Conservation (phyloP, 2,113 vertebrate genomes). For the Cyrtonyx montezumae region DNA sequence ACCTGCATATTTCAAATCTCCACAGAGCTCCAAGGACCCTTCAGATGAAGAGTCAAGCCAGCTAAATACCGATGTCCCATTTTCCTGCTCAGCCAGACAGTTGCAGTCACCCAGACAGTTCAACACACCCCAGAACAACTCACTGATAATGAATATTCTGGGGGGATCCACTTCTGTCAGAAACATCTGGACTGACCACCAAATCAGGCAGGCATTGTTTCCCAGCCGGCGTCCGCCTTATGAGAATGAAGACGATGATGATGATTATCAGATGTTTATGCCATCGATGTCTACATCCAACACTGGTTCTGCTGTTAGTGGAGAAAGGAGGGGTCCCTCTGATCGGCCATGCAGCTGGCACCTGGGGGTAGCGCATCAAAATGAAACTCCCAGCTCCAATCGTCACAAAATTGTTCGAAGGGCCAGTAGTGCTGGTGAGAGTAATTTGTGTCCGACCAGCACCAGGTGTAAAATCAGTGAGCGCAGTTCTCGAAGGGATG, state of each 20-base stretch:
- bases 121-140: slow-evolving; percentile 74
- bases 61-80: slow-evolving; percentile 72
- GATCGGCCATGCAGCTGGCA: slow-evolving; percentile 95
- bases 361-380: slow-evolving; percentile 79
- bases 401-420: slow-evolving; percentile 85
- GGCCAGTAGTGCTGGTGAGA: slow-evolving; percentile 94
- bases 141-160: slow-evolving; percentile 79
- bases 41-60: slow-evolving; percentile 82
- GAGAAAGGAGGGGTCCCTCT: slow-evolving; percentile 66
- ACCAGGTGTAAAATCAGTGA: slow-evolving; percentile 55
- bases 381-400: slow-evolving; percentile 67
- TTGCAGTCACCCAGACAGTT: slow-evolving; percentile 64
- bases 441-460: slow-evolving; percentile 59
- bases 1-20: not conserved
- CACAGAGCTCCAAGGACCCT: slow-evolving; percentile 86
- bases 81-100: slow-evolving; percentile 46
- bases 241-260: slow-evolving; percentile 89
- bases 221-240: slow-evolving; percentile 85
- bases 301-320: slow-evolving; percentile 66
- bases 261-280: slow-evolving; percentile 96
- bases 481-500: slow-evolving; percentile 76
- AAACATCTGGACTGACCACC: slow-evolving; percentile 94
- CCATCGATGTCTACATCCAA: slow-evolving; percentile 82
- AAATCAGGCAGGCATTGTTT: slow-evolving; percentile 90
- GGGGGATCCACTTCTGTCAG: slow-evolving; percentile 77